Percentiles rank a stretch among this genome's conserved stretches.
These are phyloP conservation scores for Pristionchus pacificus DNA, from an alignment of 1,140 invertebrate genomes.

Conservation along the genomic window DNA sequence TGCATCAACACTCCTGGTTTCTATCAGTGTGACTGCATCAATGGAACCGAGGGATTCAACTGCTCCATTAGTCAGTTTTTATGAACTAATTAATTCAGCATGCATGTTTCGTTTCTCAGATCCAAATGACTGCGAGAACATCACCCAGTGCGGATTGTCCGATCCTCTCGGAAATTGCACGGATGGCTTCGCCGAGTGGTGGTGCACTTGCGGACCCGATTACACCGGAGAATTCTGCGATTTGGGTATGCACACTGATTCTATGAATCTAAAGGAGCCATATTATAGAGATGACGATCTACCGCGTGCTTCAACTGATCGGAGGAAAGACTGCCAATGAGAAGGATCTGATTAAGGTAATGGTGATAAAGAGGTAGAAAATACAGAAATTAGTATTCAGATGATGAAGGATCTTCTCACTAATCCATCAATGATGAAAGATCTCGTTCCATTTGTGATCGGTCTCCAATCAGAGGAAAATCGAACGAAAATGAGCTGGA, in stretches of 20 bases:
- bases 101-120: background rate
- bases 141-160: background rate
- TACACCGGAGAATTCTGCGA: background rate
- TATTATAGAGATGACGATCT: background rate
- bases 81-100: background rate
- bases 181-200: background rate
- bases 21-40: background rate
- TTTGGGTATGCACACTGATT: background rate
- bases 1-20: background rate
- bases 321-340: background rate
- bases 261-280: background rate
- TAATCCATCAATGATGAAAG: constrained; percentile 31
- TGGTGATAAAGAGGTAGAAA: background rate
- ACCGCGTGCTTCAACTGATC: background rate
- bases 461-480: constrained; percentile 68
- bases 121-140: background rate
- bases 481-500: constrained; percentile 72
- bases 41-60: background rate
- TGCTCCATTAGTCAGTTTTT: background rate
- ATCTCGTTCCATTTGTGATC: constrained; percentile 38
- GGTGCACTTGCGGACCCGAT: background rate
- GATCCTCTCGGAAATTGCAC: background rate
- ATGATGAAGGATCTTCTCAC: constrained; percentile 37
- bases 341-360: background rate
- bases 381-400: constrained; percentile 19